A percentile compares a stretch with the other conserved stretches of the same genome.
These are phyloP conservation scores for Phrixothrix hirtus DNA, from an alignment of 2,888 invertebrate genomes.

Conservation along the genomic window DNA sequence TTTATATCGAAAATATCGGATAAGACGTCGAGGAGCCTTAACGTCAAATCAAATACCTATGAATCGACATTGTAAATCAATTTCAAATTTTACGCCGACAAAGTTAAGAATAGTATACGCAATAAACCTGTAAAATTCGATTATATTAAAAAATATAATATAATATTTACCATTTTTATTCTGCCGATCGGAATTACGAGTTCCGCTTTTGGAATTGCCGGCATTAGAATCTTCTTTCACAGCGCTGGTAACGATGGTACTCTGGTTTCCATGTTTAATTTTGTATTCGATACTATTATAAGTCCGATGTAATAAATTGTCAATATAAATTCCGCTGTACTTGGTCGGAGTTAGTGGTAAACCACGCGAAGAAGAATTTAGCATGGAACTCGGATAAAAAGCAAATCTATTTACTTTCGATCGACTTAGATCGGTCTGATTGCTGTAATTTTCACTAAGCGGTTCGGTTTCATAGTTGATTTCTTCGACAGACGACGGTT, in stretches of 20 bases:
- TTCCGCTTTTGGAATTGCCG: neutral
- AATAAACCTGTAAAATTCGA: too few species aligned
- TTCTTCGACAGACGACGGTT: conserved; percentile 65
- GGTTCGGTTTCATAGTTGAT: conserved; percentile 54
- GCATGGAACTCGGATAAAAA: conserved; percentile 31
- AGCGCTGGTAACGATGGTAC: neutral
- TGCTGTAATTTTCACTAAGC: conserved; percentile 34
- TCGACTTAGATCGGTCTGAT: conserved; percentile 25
- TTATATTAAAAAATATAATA: too few species aligned
- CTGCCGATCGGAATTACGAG: too few species aligned
- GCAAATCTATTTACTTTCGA: conserved; percentile 22
- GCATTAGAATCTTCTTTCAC: neutral
- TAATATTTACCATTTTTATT: too few species aligned
- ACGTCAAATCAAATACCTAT: too few species aligned
- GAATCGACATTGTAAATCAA: too few species aligned
- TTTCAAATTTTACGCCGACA: too few species aligned
- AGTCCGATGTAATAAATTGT: neutral
- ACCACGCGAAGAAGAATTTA: conserved; percentile 27
- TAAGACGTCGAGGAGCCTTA: too few species aligned
- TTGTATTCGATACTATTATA: neutral
- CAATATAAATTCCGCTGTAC: conserved; percentile 42
- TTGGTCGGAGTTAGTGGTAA: conserved; percentile 44
- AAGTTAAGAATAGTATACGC: too few species aligned
- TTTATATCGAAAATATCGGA: too few species aligned
- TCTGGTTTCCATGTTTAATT: neutral